These are phyloP conservation scores for Neoarius graeffei DNA, from an alignment of 2,113 vertebrate genomes.

Conservation along the genomic window DNA sequence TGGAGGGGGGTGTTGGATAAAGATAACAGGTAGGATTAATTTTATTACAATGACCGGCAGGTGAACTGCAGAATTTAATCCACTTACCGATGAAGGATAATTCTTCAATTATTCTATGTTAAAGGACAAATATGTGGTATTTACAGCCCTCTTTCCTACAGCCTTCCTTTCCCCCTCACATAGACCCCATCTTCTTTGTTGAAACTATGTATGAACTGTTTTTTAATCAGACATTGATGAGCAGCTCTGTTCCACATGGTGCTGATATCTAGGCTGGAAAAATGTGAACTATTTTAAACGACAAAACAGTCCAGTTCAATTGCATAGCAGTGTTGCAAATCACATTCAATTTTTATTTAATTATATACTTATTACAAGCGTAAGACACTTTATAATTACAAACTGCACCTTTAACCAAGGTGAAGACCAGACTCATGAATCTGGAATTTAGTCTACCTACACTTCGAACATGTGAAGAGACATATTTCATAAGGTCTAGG, in stretches of 20 bases:
- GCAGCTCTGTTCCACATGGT: neutral
- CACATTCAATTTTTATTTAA: neutral
- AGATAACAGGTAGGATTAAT: neutral
- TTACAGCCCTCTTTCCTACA: neutral
- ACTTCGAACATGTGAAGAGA: neutral
- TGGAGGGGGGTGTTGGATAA: neutral
- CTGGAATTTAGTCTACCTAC: neutral
- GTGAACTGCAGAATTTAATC: neutral
- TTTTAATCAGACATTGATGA: neutral
- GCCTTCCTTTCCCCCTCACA: neutral
- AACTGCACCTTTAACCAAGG: neutral
- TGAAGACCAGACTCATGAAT: neutral
- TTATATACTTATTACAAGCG: neutral
- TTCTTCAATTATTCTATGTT: neutral
- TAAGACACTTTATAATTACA: neutral
- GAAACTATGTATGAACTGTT: neutral
- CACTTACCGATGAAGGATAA: neutral
- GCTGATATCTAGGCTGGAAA: neutral
- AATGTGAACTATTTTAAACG: neutral
- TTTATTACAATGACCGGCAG: neutral
- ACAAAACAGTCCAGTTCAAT: neutral
- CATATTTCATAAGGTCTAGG: conserved; percentile 6
- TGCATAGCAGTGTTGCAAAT: neutral
- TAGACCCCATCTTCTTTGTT: neutral
- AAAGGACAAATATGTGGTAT: neutral